Conservation (phyloP, 2,113 vertebrate genomes). For the Varanus komodoensis region DNA sequence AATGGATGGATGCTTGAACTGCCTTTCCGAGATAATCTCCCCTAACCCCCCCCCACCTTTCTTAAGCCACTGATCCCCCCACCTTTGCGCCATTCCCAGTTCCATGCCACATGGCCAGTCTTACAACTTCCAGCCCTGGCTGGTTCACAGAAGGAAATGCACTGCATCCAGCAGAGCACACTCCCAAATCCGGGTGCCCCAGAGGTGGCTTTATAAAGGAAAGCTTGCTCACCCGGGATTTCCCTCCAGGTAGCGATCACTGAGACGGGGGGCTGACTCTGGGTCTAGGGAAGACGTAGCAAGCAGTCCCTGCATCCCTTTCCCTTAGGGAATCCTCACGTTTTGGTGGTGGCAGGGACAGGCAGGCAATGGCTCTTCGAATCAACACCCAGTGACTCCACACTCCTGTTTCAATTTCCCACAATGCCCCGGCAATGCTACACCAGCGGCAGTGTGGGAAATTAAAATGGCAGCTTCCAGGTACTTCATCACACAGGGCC, state of each 20-base stretch:
- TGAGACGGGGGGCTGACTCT: no score
- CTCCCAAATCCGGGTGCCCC: not conserved
- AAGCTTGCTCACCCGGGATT: no score
- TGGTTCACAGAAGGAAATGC: not conserved
- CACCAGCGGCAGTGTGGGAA: not conserved
- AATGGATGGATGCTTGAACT: not conserved
- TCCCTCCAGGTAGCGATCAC: no score
- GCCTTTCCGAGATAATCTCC: not conserved
- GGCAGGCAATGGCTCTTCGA: no score
- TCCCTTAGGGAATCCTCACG: no score
- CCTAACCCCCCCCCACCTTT: not conserved
- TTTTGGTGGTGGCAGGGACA: no score
- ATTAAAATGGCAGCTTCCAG: not conserved
- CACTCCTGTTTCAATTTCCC: not conserved
- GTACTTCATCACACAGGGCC: not conserved
- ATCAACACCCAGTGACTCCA: not conserved
- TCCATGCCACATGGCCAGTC: not conserved
- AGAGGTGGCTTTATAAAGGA: no score
- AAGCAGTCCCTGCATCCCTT: no score
- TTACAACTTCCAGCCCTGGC: not conserved
- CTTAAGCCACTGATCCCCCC: not conserved
- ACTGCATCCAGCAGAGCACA: not conserved
- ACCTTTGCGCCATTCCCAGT: not conserved
- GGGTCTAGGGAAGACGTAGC: no score
- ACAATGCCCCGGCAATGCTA: not conserved